Evolutionary conservation across 2,888 invertebrate genomes (phyloP).

Genomic region (Scaptomyza flava): DNA sequence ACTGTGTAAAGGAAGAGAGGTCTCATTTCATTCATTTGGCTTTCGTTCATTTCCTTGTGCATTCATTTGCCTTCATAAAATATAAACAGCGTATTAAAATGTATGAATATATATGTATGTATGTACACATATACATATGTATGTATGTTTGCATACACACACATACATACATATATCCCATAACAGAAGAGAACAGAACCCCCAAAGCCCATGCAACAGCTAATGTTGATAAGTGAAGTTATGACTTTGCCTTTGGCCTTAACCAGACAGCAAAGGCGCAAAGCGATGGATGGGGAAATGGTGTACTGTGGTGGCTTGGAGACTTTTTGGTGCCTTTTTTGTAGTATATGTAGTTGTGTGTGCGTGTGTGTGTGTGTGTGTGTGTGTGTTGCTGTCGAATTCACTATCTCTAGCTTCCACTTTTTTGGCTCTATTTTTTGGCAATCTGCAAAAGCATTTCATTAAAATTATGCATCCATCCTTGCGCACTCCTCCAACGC

Average conservation of each 20-base stretch:
- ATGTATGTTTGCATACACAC: too few relatives aligned
- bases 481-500: not conserved
- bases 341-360: slow-evolving; percentile 2
- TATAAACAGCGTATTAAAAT: slow-evolving; percentile 83
- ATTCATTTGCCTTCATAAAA: slow-evolving; percentile 81
- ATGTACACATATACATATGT: not conserved
- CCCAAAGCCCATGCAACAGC: slow-evolving; percentile 57
- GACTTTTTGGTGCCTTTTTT: slow-evolving; percentile 9
- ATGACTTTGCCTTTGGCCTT: slow-evolving; percentile 73
- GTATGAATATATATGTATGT: slow-evolving; percentile 66
- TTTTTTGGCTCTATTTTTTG: slow-evolving; percentile 43
- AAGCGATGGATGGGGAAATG: not conserved
- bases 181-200: slow-evolving; percentile 28
- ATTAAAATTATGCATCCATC: slow-evolving; percentile 53
- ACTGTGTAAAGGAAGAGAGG: slow-evolving; percentile 12
- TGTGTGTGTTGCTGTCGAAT: slow-evolving; percentile 37
- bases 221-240: slow-evolving; percentile 82
- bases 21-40: slow-evolving; percentile 67
- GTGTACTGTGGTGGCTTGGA: not conserved
- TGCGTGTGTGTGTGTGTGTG: not conserved
- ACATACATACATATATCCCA: slow-evolving; percentile 73
- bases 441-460: slow-evolving; percentile 51
- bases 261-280: slow-evolving; percentile 51
- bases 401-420: slow-evolving; percentile 7
- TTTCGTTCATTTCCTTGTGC: slow-evolving; percentile 77